Evolutionary conservation across 2,888 invertebrate genomes (phyloP), one percentile per base, ranked within the genome.

Genomic region (Eledona agricola): DNA sequence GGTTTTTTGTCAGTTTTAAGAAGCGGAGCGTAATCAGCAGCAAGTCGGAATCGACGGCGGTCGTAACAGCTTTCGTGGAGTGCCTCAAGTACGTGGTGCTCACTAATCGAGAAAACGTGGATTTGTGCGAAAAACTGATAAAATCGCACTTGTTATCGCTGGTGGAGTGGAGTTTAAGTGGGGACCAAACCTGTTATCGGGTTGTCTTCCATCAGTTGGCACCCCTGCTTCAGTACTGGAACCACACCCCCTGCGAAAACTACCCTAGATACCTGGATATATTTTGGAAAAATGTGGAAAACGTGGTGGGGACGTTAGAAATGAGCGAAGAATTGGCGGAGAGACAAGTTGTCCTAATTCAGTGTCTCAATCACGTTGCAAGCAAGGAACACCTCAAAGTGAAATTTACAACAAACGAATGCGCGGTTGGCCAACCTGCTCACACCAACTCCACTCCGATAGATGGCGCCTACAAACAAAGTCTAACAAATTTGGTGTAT

Each of bases 61-160:
- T 92, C 64, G 80, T 86, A 11, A 80, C 79, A 28, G 81, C 89
- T 1, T 84, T 87, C 61, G 80, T 86, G 10, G 93, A 93, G 70
- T 93, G 93, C 69, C 70, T 92, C 10, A 84, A 83, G 34, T 89
- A 83, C 65, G 71, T 83, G 5, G 74, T 84, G 42, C 72, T 83
- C 34, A 76, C 80, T 62, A 79, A 82, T 60, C 73, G 78, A 29
- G 72, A 74, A 5, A 76, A 81, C 56, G 51, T 65, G 12, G 69
- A 71, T 11, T 62, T 81, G 5, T 80, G 80, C 58, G 70, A 73
- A 37, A 65, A 60, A 35, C 64, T 82, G 7, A 70, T 81, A 3
- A 73, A 72, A 64, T 55, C 60, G 0, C 73, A 80, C 67, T 64
- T 82, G 1, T 71, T 81, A 31, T 67, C 79, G 13, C 69, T 78